Evolutionary conservation across 1,140 invertebrate genomes (phyloP), one percentile per base, ranked within the genome.

Genomic region (Marisa cornuarietis): DNA sequence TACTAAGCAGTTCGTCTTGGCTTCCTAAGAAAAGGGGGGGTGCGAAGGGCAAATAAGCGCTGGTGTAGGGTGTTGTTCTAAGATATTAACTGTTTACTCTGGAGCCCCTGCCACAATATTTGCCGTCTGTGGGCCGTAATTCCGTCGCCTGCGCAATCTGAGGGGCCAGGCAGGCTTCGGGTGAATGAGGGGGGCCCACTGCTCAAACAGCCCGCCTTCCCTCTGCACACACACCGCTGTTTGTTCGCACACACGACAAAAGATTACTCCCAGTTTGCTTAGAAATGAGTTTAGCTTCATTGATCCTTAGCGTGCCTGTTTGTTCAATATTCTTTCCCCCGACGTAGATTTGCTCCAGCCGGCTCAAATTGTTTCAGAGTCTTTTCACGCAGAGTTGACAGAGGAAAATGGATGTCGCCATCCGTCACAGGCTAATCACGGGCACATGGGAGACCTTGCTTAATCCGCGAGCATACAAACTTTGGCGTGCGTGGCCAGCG

Each of bases 71-170:
- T 83, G 82, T 83, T 83, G 74, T 79, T 81, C 78, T 51, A 83
- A 83, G 82, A 83, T 83, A 83, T 83, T 83, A 83, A 78, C 80
- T 81, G 82, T 83, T 83, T 81, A 78, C 82, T 78, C 80, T 51
- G 61, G 61, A 18, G 54, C 79, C 69, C 66, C 69, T 81, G 75
- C 52, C 69, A 81, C 80, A 83, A 83, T 81, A 83, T 83, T 83
- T 83, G 80, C 77, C 62, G 79, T 79, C 80, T 79, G 82, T 68
- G 73, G 74, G 76, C 68, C 62, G 74, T 77, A 77, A 69, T 77
- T 77, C 76, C 76, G 65, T 63, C 71, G 63, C 54, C 76, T 63
- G 54, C 58, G 65, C 77, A 72, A 78, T 76, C 73, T 75, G 52
- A 79, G n/a, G 51, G 81, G 16, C 49, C 74, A 69, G n/a, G 58